Evolutionary conservation across 2,888 invertebrate genomes (phyloP), one percentile per base, ranked within the genome.

Genomic region (Ypsolopha scabrella): DNA sequence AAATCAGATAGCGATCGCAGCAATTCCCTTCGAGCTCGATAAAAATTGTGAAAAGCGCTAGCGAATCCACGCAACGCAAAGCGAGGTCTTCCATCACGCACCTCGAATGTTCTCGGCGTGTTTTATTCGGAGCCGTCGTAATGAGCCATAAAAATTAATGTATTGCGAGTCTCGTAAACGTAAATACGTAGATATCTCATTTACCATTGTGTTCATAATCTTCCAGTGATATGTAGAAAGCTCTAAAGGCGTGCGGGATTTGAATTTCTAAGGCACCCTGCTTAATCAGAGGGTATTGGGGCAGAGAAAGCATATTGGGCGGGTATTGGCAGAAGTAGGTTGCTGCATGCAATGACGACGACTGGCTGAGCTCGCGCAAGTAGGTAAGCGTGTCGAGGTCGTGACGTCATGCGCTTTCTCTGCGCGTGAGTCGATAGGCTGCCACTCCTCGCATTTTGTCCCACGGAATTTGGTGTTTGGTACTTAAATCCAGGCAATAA

Each of bases 321-420:
- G 67, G 65, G 65, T 70, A 68, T 67, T 63, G 60, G 58, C 60
- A 61, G 69, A 81, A 80, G 80, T 81, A 72, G 81, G 80, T 76
- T 79, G 77, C 66, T 74, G 74, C 70, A 62, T 33, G 41, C 50
- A 24, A 33, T 38, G 11, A 46, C 37, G 43, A 9, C 39, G 52
- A n/a, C 46, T 13, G 35, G 51, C 49, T 13, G 63, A 68, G 65
- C 61, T 62, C 65, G 70, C 68, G 76, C 80, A 81, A 76, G 72
- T 85, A 75, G 85, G 86, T 86, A 80, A 86, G 76, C 83, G 75
- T 82, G 86, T 85, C 86, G 86, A 86, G 85, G 85, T 75, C 85
- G 79, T 83, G 82, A 85, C 86, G 85, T 83, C 82, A 83, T 63
- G 53, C 80, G 85, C 83, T 85, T 85, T 85, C 82, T 82, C 82